Percentiles rank a stretch among this genome's conserved stretches.
These are phyloP conservation scores for Diabrotica balteata DNA, from an alignment of 2,888 invertebrate genomes.

Conservation along the genomic window DNA sequence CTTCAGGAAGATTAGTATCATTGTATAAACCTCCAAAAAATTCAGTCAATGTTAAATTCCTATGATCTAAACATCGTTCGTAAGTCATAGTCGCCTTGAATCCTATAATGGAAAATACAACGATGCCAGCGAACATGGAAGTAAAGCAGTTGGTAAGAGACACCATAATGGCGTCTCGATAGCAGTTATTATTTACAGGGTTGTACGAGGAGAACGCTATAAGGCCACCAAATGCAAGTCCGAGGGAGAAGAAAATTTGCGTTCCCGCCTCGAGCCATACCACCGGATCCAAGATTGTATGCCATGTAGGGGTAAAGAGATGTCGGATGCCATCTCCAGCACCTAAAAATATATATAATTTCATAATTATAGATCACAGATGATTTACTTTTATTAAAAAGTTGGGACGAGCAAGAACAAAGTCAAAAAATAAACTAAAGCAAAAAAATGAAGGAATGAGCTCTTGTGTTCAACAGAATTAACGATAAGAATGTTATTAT, in stretches of 20 bases:
- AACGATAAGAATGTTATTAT: too few species aligned
- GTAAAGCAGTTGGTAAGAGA: conserved; percentile 93
- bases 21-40: conserved; percentile 64
- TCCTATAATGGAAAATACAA: conserved; percentile 94
- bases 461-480: not conserved
- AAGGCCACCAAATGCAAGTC: conserved; percentile 93
- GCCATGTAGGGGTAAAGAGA: conserved; percentile 92
- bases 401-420: not conserved
- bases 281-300: conserved; percentile 87
- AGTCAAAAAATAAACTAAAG: not conserved
- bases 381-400: too few species aligned
- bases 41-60: conserved; percentile 68
- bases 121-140: conserved; percentile 93
- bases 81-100: conserved; percentile 89
- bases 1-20: conserved; percentile 62
- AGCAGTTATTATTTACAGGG: conserved; percentile 95
- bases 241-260: conserved; percentile 96
- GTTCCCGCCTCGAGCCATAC: conserved; percentile 98
- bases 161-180: conserved; percentile 90
- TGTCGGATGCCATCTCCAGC: conserved; percentile 83
- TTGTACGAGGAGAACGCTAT: conserved; percentile 98
- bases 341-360: conserved; percentile 1
- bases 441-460: not conserved
- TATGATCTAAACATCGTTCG: conserved; percentile 73
- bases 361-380: too few species aligned